Conservation (phyloP, 1,140 invertebrate species). For the Camponotus floridanus region DNA sequence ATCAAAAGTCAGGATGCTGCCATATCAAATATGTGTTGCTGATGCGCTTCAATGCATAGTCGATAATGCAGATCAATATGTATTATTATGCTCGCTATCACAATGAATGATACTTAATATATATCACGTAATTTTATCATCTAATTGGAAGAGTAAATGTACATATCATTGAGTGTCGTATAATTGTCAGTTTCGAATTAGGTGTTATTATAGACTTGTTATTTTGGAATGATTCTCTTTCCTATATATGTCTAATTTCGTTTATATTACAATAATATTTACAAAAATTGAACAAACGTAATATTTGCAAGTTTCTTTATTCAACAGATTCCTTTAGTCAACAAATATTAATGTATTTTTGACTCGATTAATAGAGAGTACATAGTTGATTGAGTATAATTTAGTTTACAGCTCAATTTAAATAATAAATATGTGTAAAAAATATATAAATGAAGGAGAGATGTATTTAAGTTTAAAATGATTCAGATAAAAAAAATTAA, state of each 20-base stretch:
- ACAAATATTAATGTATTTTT: not conserved
- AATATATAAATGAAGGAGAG: not conserved
- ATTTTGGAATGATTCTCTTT: not conserved
- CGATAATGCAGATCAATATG: not conserved
- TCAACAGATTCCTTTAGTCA: too few relatives aligned
- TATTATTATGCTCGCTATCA: not conserved
- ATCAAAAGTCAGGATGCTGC: slow-evolving; percentile 79
- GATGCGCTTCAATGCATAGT: not conserved
- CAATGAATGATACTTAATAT: not conserved
- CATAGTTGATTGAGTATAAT: not conserved
- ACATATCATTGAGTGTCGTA: not conserved
- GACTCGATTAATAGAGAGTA: not conserved
- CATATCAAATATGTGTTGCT: slow-evolving; percentile 70
- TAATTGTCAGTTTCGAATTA: not conserved
- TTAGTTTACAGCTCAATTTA: too few relatives aligned
- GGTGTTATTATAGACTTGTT: not conserved
- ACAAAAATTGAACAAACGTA: slow-evolving; percentile 14
- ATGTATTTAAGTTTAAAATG: not conserved
- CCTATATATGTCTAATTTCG: not conserved
- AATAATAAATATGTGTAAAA: not conserved
- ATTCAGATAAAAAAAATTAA: not conserved
- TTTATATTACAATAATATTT: slow-evolving; percentile 6
- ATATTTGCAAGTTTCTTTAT: not conserved
- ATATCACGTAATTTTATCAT: not conserved
- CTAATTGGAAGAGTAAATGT: not conserved